These are phyloP conservation scores for Conger conger DNA, from an alignment of 2,113 vertebrate species.

Conservation along the genomic window DNA sequence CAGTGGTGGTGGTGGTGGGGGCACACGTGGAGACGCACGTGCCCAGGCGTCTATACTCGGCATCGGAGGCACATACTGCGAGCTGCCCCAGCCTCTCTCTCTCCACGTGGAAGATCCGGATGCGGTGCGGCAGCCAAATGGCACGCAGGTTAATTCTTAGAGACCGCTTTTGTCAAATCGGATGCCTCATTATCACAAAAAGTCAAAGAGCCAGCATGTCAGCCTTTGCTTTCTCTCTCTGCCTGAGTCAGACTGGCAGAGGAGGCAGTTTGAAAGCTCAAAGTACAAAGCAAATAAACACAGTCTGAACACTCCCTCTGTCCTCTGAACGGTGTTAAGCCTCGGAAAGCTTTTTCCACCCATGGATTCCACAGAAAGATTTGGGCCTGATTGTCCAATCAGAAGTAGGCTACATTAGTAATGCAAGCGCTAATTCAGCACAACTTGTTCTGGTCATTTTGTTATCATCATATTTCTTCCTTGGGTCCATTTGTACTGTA, in stretches of 20 bases:
- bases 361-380: neutral
- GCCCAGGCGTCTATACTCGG: neutral
- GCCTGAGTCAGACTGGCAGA: neutral
- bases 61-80: too few species aligned
- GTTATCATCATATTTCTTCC: neutral
- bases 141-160: neutral
- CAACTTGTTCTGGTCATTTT: neutral
- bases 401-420: slow-evolving; percentile 19
- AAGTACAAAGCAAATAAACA: slow-evolving; percentile 47
- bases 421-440: neutral
- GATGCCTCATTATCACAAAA: neutral
- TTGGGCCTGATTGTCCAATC: neutral
- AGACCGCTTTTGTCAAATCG: neutral
- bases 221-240: neutral
- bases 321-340: slow-evolving; percentile 7
- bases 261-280: slow-evolving; percentile 9
- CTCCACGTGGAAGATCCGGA: neutral
- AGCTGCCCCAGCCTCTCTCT: neutral
- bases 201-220: neutral
- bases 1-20: neutral
- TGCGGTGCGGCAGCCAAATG: neutral
- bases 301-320: slow-evolving; percentile 40
- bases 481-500: neutral
- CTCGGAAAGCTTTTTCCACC: neutral
- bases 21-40: neutral